Percentiles rank a stretch among this genome's conserved stretches.
These are phyloP conservation scores for Myocastor coypus DNA, from an alignment of 2,113 vertebrate genomes.

Conservation along the genomic window DNA sequence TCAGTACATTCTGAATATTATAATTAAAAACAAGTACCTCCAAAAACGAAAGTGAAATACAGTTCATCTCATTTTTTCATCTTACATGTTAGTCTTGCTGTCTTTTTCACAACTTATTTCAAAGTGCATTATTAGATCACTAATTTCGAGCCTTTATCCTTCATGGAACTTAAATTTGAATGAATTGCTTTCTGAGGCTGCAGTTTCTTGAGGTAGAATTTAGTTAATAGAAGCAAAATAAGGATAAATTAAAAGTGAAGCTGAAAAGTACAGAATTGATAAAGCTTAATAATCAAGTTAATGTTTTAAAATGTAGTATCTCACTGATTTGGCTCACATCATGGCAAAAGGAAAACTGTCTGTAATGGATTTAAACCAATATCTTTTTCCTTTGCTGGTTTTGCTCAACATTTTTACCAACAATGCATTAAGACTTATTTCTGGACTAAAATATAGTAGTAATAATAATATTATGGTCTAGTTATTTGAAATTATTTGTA, in stretches of 20 bases:
- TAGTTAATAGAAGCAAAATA: conserved; percentile 58
- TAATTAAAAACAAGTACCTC: conserved; percentile 45
- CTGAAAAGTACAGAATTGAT: conserved; percentile 55
- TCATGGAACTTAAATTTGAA: conserved; percentile 48
- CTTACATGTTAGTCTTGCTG: not conserved
- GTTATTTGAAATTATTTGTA: conserved; percentile 59
- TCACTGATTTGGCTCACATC: conserved; percentile 44
- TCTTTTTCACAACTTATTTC: conserved; percentile 55
- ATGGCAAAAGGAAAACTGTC: conserved; percentile 56
- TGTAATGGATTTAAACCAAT: conserved; percentile 46
- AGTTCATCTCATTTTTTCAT: conserved; percentile 58
- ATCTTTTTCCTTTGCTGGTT: conserved; percentile 26
- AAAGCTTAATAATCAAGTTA: conserved; percentile 56
- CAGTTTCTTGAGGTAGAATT: conserved; percentile 49
- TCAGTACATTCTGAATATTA: conserved; percentile 56
- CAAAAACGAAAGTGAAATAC: conserved; percentile 29
- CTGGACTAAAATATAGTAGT: conserved; percentile 35
- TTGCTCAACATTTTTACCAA: conserved; percentile 57
- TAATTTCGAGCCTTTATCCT: not conserved
- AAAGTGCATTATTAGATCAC: conserved; percentile 47
- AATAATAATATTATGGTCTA: conserved; percentile 9
- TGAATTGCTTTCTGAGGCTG: conserved; percentile 33
- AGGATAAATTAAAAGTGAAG: conserved; percentile 45
- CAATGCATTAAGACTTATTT: conserved; percentile 35
- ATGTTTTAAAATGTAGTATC: conserved; percentile 44